Conservation (phyloP, 2,888 invertebrate species). For the Sminthurides aquaticus region DNA sequence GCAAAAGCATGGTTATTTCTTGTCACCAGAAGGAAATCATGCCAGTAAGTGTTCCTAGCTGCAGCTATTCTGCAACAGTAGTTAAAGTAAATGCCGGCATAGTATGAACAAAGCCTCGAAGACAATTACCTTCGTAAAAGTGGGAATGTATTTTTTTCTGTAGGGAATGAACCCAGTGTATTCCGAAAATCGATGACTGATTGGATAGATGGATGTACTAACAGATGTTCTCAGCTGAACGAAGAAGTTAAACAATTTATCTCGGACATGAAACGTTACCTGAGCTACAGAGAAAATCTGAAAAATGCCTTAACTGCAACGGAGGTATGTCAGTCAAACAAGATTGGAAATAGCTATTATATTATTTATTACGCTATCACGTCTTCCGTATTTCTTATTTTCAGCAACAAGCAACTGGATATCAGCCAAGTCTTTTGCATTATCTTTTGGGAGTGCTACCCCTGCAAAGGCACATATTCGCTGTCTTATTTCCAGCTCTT, state of each 20-base stretch:
- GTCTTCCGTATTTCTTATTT: background rate
- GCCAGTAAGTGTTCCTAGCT: slow-evolving; percentile 6
- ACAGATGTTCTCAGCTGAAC: background rate
- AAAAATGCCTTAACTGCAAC: slow-evolving; percentile 13
- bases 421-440: slow-evolving; percentile 15
- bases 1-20: slow-evolving; percentile 18
- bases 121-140: no score
- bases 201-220: slow-evolving; percentile 6
- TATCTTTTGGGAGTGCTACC: slow-evolving; percentile 13
- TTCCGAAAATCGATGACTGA: slow-evolving; percentile 15
- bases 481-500: slow-evolving; percentile 9
- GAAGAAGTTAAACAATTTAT: slow-evolving; percentile 11
- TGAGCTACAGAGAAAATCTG: slow-evolving; percentile 13
- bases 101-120: no score
- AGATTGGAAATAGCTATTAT: background rate
- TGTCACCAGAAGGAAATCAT: slow-evolving; percentile 14
- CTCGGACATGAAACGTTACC: slow-evolving; percentile 15
- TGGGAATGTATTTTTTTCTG: background rate
- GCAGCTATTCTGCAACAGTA: background rate
- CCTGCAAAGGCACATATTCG: slow-evolving; percentile 10
- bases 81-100: background rate
- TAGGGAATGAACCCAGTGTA: slow-evolving; percentile 10
- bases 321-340: slow-evolving; percentile 4
- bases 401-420: slow-evolving; percentile 11
- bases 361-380: no score